These are phyloP conservation scores for Danio tinwini DNA, from an alignment of 2,797 vertebrate genomes.

Conservation along the genomic window DNA sequence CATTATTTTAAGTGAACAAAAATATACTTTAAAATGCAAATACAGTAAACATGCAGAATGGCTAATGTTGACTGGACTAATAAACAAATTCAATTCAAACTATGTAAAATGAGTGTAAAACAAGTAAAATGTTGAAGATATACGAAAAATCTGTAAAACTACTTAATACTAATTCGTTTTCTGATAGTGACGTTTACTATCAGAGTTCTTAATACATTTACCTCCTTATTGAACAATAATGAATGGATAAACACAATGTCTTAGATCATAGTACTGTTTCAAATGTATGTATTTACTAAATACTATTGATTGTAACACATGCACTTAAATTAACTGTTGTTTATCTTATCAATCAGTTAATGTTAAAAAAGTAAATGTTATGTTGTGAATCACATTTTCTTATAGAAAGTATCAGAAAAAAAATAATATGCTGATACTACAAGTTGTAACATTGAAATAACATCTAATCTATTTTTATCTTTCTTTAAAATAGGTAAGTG, in stretches of 20 bases:
- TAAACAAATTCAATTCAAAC: too few relatives aligned
- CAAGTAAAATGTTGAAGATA: too few relatives aligned
- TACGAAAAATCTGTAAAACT: too few relatives aligned
- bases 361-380: neutral
- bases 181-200: neutral
- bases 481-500: constrained; percentile 71
- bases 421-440: neutral
- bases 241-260: neutral
- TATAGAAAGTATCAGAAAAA: neutral
- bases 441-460: constrained; percentile 34
- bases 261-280: neutral
- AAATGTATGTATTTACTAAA: too few relatives aligned
- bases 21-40: too few relatives aligned
- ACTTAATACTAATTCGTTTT: too few relatives aligned
- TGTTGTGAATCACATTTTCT: neutral
- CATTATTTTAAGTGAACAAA: too few relatives aligned
- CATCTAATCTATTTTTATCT: constrained; percentile 57
- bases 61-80: too few relatives aligned
- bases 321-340: neutral
- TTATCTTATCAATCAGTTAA: neutral
- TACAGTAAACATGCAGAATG: too few relatives aligned
- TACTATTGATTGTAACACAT: neutral
- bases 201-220: neutral
- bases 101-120: too few relatives aligned
- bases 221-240: neutral